Base-by-base conservation (phyloP, 2,113 vertebrate species). In the Numenius arquata region DNA sequence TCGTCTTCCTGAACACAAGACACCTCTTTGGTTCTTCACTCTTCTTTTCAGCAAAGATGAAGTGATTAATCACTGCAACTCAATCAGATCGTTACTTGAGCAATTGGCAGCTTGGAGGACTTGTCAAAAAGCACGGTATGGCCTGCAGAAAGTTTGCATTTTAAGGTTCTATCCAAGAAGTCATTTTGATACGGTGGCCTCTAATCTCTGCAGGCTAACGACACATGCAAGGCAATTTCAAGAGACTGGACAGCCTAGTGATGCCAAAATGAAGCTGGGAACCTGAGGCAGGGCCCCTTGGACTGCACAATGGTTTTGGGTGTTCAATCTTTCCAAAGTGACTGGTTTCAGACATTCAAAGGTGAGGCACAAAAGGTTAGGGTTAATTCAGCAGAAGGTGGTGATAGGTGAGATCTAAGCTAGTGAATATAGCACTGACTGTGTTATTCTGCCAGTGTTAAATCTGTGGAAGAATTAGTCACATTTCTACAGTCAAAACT, bases 401-500 rank as follows among this genome's bases (percentile, higher is more conserved):
- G 41, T 88, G 38, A 27, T 58, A 91, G 22, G 40, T 66, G 50
- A 91, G 25, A 70, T 29, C 27, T 62, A 78, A 78, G 27, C 50
- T 76, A 62, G n/a, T 29, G 12, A 82, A n/a, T 8, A 45, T 6
- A 82, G 41, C 30, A 76, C 8, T 43, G 52, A 74, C 36, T 58
- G 15, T 72, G 36, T 88, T 76, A 58, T 17, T 41, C 61, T n/a
- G 41, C 62, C 58, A 76, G 45, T 4, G 1, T 74, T 88, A 91
- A 85, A 85, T 94, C 29, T 68, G 21, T 76, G 53, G 66, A 72
- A 88, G 32, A 85, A 76, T 93, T 50, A 91, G 62, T 47, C 50
- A 70, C 47, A 34, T 83, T 93, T 83, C 18, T 38, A 70, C 38
- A 93, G n/a, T 73, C 67, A 83, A 95, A 94, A 94, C 41, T 83